phyloP scores from a whole-genome alignment of 2,888 invertebrate species.

The Troglohyphantes excavatus region DNA sequence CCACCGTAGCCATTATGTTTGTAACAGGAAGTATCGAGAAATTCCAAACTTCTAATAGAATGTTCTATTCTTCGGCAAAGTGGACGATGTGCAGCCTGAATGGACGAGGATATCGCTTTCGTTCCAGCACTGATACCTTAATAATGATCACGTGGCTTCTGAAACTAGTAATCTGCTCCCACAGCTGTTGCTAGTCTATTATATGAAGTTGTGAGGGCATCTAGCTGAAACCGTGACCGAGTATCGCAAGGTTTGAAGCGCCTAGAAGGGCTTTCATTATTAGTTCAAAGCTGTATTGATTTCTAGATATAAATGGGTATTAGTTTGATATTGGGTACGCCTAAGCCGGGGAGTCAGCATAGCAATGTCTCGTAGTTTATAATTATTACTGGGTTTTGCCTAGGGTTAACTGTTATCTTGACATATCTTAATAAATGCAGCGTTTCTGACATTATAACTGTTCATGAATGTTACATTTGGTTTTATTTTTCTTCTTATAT shows the following conservation, averaged over 20 bases:
- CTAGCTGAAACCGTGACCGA: slow-evolving; percentile 29
- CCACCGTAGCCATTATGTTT: neutral
- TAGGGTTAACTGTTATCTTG: too few species aligned
- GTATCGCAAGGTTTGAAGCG: neutral
- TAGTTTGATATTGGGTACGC: neutral
- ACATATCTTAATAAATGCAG: too few species aligned
- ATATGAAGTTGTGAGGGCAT: slow-evolving; percentile 14
- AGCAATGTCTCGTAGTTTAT: too few species aligned
- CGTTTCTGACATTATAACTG: too few species aligned
- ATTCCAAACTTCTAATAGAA: neutral
- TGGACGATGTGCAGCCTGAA: neutral
- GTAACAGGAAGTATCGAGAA: neutral
- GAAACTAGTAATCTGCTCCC: neutral
- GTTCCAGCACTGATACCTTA: neutral
- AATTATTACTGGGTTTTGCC: too few species aligned
- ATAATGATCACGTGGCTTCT: neutral
- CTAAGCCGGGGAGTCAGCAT: too few species aligned
- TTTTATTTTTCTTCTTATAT: too few species aligned
- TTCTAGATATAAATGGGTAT: neutral
- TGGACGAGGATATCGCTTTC: neutral
- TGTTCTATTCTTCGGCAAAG: neutral
- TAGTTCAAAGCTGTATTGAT: slow-evolving; percentile 21
- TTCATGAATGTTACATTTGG: too few species aligned
- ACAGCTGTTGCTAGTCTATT: slow-evolving; percentile 26
- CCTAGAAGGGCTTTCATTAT: slow-evolving; percentile 14